Conservation (phyloP, 2,113 vertebrate genomes). For the Antechinus stuartii region DNA sequence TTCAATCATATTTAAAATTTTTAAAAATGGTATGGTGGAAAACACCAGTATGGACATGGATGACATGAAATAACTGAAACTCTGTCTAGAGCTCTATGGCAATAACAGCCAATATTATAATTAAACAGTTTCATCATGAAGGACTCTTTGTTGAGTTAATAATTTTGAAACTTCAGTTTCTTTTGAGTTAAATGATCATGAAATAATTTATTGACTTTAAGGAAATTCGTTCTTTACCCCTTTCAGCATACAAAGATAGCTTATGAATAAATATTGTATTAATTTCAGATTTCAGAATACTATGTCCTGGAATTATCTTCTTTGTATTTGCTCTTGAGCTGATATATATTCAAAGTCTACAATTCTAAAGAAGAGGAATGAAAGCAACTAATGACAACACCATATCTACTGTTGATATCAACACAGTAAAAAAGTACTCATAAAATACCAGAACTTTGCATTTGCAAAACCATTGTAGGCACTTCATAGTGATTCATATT, state of each 20-base stretch:
- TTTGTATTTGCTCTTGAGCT: conserved; percentile 39
- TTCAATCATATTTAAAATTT: conserved; percentile 33
- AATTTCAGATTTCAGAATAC: neutral
- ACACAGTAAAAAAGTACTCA: neutral
- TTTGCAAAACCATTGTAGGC: conserved; percentile 43
- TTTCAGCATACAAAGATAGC: neutral
- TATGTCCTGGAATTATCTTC: neutral
- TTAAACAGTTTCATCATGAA: neutral
- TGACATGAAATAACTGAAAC: conserved; percentile 3
- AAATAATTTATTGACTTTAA: conserved; percentile 10
- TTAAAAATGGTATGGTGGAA: conserved; percentile 25
- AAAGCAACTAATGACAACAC: neutral
- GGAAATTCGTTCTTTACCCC: neutral
- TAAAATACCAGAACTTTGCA: neutral
- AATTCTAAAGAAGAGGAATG: neutral
- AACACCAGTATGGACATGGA: conserved; percentile 35
- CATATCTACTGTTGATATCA: neutral
- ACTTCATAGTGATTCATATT: conserved; percentile 30
- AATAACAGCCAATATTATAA: neutral
- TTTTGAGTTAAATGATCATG: conserved; percentile 30
- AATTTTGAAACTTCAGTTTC: conserved; percentile 7
- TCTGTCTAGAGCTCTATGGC: conserved; percentile 26
- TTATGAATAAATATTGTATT: neutral
- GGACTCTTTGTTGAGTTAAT: neutral
- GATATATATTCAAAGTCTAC: neutral